A percentile compares a stretch with the other conserved stretches of the same genome.
phyloP scores from a whole-genome alignment of 2,888 invertebrate species.

The Argyra leucocephala region DNA sequence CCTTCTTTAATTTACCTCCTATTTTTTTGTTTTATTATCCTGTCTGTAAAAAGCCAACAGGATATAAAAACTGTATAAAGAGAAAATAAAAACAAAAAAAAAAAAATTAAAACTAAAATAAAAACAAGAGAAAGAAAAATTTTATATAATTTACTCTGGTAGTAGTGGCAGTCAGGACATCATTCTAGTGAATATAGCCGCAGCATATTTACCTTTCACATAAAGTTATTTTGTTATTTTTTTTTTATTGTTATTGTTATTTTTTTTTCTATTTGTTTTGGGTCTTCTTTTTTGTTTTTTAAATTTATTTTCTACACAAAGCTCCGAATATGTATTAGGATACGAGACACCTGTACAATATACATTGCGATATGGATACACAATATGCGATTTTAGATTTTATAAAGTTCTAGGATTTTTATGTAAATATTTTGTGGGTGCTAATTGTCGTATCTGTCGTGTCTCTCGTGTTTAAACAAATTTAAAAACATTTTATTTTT shows the following conservation, averaged over 20 bases:
- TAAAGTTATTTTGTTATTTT: no score
- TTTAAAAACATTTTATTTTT: no score
- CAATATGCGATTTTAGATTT: no score
- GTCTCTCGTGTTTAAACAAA: background rate
- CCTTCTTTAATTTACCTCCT: conserved; percentile 8
- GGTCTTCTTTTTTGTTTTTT: background rate
- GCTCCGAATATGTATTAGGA: background rate
- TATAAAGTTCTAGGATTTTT: background rate
- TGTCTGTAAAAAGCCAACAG: background rate
- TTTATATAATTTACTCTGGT: background rate
- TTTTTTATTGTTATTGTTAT: no score
- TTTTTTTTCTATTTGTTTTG: background rate
- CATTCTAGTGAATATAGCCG: background rate
- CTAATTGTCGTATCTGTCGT: background rate
- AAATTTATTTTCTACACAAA: background rate
- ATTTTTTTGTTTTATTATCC: background rate
- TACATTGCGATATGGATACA: background rate
- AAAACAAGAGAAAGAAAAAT: background rate
- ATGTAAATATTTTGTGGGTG: conserved; percentile 1
- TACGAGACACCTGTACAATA: background rate
- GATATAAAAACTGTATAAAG: background rate
- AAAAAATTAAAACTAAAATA: background rate
- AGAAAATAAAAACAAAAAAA: background rate
- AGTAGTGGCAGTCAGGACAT: background rate
- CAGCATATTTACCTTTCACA: background rate